A percentile compares a stretch with the other conserved stretches of the same genome.
phyloP scores from a whole-genome alignment of 1,140 invertebrate genomes.

The Tribolium madens region DNA sequence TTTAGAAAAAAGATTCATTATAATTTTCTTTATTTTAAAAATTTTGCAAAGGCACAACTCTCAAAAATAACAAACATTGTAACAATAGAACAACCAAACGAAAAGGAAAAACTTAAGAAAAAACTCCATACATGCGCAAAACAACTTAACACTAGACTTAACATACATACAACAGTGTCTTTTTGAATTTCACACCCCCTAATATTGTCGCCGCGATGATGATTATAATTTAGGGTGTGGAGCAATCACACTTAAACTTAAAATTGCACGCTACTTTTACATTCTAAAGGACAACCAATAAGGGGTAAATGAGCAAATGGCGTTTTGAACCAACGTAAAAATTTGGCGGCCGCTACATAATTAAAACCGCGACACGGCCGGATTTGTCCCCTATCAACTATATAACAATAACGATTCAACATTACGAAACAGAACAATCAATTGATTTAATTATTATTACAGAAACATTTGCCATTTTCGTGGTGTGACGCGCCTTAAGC shows the following conservation, averaged over 20 bases:
- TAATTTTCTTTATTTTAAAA: conserved; percentile 62
- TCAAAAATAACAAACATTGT: conserved; percentile 60
- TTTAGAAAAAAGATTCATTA: conserved; percentile 19
- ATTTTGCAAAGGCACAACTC: conserved; percentile 64
- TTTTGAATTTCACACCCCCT: conserved; percentile 21
- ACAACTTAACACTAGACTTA: conserved; percentile 38
- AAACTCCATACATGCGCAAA: conserved; percentile 44
- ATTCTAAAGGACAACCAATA: conserved; percentile 32
- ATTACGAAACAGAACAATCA: conserved; percentile 43
- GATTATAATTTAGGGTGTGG: background rate
- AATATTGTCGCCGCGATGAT: conserved; percentile 39
- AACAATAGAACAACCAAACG: conserved; percentile 54
- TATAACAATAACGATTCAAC: conserved; percentile 48
- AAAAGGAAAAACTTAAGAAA: conserved; percentile 34
- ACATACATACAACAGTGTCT: conserved; percentile 17
- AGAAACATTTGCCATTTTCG: too few relatives aligned
- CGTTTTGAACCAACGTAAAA: conserved; percentile 36
- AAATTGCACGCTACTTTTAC: conserved; percentile 33
- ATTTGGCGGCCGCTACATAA: conserved; percentile 37
- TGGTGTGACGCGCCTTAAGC: conserved; percentile 33
- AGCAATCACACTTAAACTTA: conserved; percentile 19
- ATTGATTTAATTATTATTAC: too few relatives aligned
- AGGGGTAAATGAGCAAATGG: conserved; percentile 38
- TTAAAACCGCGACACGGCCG: conserved; percentile 40
- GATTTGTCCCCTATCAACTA: conserved; percentile 42